These are phyloP conservation scores for Melanostoma mellinum DNA, from an alignment of 2,888 invertebrate species.

Conservation along the genomic window DNA sequence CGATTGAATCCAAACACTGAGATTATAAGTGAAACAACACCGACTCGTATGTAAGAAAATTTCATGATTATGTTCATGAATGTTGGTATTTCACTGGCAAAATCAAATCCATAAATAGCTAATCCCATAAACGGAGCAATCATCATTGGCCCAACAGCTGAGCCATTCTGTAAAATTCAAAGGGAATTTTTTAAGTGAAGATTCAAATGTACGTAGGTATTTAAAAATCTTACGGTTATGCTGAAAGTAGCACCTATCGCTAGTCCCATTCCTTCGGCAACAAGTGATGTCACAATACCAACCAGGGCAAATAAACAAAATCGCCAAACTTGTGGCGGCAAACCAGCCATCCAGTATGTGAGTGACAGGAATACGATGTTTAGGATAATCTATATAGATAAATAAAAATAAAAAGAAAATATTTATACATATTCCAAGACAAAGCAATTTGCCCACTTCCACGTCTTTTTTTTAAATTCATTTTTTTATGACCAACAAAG, in stretches of 20 bases:
- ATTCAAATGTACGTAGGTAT: neutral
- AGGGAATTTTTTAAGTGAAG: neutral
- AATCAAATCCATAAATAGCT: conserved; percentile 88
- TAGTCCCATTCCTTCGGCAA: conserved; percentile 90
- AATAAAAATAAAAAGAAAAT: neutral
- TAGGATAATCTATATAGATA: conserved; percentile 82
- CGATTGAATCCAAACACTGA: conserved; percentile 86
- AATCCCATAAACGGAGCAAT: conserved; percentile 87
- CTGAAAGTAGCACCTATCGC: conserved; percentile 89
- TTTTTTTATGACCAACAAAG: too few species aligned
- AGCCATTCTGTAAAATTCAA: conserved; percentile 84
- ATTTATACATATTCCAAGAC: neutral
- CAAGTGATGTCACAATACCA: conserved; percentile 87
- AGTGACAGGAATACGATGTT: conserved; percentile 85
- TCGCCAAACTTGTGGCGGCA: conserved; percentile 86
- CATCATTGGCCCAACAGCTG: conserved; percentile 86
- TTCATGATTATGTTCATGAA: conserved; percentile 86
- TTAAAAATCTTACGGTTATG: conserved; percentile 83
- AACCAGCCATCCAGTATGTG: conserved; percentile 86
- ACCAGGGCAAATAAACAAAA: conserved; percentile 87
- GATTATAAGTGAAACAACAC: conserved; percentile 85
- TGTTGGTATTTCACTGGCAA: conserved; percentile 85
- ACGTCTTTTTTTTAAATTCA: too few species aligned
- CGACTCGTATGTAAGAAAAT: conserved; percentile 86
- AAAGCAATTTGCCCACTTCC: too few species aligned